These are phyloP conservation scores for Clarias gariepinus DNA, from an alignment of 2,113 vertebrate species.

Conservation along the genomic window DNA sequence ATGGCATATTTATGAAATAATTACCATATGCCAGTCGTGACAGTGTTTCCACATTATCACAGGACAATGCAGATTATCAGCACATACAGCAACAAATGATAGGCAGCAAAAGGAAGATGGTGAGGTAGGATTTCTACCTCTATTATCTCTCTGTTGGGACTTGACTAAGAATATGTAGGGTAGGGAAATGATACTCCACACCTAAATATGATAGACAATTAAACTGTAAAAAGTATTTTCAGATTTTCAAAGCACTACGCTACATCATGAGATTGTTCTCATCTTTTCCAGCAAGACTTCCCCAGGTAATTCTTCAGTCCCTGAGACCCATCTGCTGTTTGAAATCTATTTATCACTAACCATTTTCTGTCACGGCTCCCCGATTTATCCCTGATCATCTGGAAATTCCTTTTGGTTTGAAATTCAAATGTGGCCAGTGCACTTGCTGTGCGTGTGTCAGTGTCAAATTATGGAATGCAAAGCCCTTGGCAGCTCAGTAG, in stretches of 20 bases:
- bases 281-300: conserved; percentile 9
- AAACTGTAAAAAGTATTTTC: neutral
- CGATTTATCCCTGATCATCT: conserved; percentile 53
- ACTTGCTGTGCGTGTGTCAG: conserved; percentile 21
- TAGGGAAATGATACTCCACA: neutral
- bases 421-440: conserved; percentile 41
- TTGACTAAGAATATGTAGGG: neutral
- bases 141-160: neutral
- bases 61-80: neutral
- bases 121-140: neutral
- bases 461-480: conserved; percentile 31
- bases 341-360: conserved; percentile 63
- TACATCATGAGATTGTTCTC: conserved; percentile 15
- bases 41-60: neutral
- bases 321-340: conserved; percentile 59
- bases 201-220: neutral
- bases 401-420: conserved; percentile 34
- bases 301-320: conserved; percentile 41
- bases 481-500: neutral
- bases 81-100: neutral
- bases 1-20: neutral
- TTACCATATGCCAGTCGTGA: neutral
- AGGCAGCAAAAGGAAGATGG: neutral
- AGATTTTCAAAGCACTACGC: conserved; percentile 1
- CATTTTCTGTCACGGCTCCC: conserved; percentile 58